Evolutionary conservation across 2,113 vertebrate species (phyloP), one percentile per base, ranked within the genome.

Genomic region (Paraplagusia blochii): DNA sequence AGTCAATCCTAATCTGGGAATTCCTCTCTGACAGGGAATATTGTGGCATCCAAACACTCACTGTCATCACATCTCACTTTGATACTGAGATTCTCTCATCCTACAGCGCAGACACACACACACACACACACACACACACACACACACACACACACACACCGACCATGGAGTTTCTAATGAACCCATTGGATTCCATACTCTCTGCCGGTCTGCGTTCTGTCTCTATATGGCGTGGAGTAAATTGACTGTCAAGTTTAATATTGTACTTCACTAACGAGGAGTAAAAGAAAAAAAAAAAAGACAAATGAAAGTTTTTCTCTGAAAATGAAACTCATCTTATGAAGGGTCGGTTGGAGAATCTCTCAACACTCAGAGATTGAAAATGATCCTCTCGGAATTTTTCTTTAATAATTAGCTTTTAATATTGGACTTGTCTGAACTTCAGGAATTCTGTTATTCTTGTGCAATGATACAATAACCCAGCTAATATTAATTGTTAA

Each of bases 201-300:
- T 65, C 71, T 50, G 39, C 66, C 68, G 66, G 54, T 11, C 55
- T 50, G 58, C 47, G 11, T 43, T 63, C 19, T 12, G 0, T 39
- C 36, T 29, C 51, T 72, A 19, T 14, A 10, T 3, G 15, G 2
- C n/a, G 68, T 53, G 5, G 62, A 62, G 53, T 68, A 68, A 63
- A 81, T 68, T 59, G 59, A 59, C 74, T 65, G 62, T 73, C 65
- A 61, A 7, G 59, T 78, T 42, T 66, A 34, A 72, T 63, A 18
- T 57, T 59, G 53, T 36, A 40, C 45, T 63, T 57, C 14, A 46
- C 43, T 18, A 10, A 47, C 62, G 60, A 43, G 44, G n/a, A n/a
- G n/a, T n/a, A 12, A 45, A 16, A 11, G 9, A 44, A 50, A 55
- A 2, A 34, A 44, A 16, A 51, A 5, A 9, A 9, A 16, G 58